Evolutionary conservation across 2,113 vertebrate genomes (phyloP), one percentile per base, ranked within the genome.

Genomic region (Procapra przewalskii): DNA sequence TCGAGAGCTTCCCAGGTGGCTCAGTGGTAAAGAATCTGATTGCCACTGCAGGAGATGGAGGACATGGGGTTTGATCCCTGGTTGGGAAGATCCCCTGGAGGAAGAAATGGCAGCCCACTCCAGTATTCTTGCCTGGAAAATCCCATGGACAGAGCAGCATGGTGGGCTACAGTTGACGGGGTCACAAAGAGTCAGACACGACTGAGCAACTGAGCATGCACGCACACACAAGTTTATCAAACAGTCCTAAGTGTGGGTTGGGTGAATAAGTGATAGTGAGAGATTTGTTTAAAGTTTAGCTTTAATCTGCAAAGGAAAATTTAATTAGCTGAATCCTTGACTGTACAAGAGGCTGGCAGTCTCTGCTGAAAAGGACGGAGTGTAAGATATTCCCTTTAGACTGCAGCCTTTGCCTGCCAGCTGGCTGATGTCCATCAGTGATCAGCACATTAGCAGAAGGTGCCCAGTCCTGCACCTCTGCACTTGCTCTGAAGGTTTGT

Each of bases 351-450:
- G 40, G 13, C 16, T 84, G 43, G 40, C 4, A 2, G 27, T 88
- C 6, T 45, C 84, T 67, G 14, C 3, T 16, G 50, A 67, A 81
- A 77, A 90, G n/a, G 19, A 64, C 6, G 13, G 77, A 31, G 81
- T 52, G 16, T 50, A 40, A 88, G 52, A 7, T 57, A 1, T 27
- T 62, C 50, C 33, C 48, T 77, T 27, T 14, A 33, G 75, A 2
- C 50, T 40, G 75, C 36, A 86, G 92, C 13, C 6, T 92, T 67
- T 45, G 57, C 27, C 83, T 45, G 59, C 92, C 94, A 97, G 95
- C 94, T 97, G 84, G 91, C 79, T 36, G 36, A 36, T 87, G 67
- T 95, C 96, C 48, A 1, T 98, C 96, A 97, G 40, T 75, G 91
- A 62, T 48, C 79, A 64, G 86, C 83, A 84, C 91, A 87, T 93